Base-by-base conservation (phyloP, 2,797 vertebrate genomes). In the Meriones psammophilus region DNA sequence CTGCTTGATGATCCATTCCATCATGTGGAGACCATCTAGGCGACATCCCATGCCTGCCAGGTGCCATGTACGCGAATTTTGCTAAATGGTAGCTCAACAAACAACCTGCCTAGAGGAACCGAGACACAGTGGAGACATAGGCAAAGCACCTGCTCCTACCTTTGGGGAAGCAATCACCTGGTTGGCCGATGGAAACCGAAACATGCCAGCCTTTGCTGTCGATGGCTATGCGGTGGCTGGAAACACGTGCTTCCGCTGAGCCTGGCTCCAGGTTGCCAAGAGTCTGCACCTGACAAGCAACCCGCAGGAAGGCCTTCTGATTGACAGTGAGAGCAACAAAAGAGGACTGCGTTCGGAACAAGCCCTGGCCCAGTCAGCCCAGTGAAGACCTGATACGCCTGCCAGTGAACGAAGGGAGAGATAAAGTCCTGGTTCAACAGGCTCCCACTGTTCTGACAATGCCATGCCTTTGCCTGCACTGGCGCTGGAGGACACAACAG, bases 201-300 rank as follows among this genome's bases (percentile, higher is more conserved):
- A 97, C 97, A 97, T 91, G 96, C 96, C 97, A 98, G 85, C 77
- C 89, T 83, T 96, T 90, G 92, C 95, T 95, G 93, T 97, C 97
- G 89, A 97, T 91, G 94, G 96, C 86, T 86, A 94, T 2, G 64
- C 88, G 1, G 1, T 91, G 88, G 92, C 90, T 39, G 69, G 93
- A 90, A 97, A 97, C 97, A 97, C 0, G 90, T 7, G 42, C 73
- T 97, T 95, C 97, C 81, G 14, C 96, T 95, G 97, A 96, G 97
- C 78, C 58, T 73, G 89, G 46, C 93, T 94, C 83, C 74, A n/a
- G 81, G 92, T 97, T 97, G 97, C 97, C 97, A 97, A 96, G 68
- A 96, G 17, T 36, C 66, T 96, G 96, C 96, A 97, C 96, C 97
- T 97, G 97, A 97, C 95, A 97, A 93, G 94, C 88, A 42, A 88